Base-by-base conservation (phyloP, 2,797 vertebrate species). In the Valencia hispanica region DNA sequence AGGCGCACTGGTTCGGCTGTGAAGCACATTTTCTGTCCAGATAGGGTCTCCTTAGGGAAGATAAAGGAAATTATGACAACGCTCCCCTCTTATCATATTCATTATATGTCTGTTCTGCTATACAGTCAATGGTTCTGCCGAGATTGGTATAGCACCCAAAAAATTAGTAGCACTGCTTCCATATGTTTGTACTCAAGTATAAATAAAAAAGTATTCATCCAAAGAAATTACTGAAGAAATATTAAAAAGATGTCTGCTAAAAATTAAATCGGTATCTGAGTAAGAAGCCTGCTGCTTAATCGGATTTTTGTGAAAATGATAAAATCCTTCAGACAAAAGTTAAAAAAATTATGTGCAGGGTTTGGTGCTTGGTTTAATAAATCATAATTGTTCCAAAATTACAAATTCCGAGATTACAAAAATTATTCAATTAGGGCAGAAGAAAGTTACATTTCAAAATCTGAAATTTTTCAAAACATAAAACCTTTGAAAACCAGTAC, bases 1-100 rank as follows among this genome's bases (percentile, higher is more conserved):
- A 80, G 70, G 59, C 70, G 63, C 45, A 63, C 76, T 48, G 72
- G 55, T 47, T 75, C 59, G 57, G 41, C 53, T 45, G 68, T 82
- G 75, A 20, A 50, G 72, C 70, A 79, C 75, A 76, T 68, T 25
- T 53, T 41, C 59, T 43, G 65, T 72, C 73, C 77, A 57, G 17
- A 72, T 57, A 74, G 76, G 22, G 30, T 51, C 48, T 3, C 34
- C 18, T 12, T 22, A 75, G 27, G 14, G 36, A 55, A 47, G 45
- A 51, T 43, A 51, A 36, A 10, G 36, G 39, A 22, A 25, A 51
- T 45, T 15, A 45, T 27, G 61, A 12, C 11, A 20, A 70, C 1
- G 25, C 4, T 32, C 4, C 30, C 34, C 15, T 43, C 36, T 51
- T 30, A 50, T 30, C 30, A n/a, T n/a, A 22, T 18, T 32, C n/a